Evolutionary conservation across 2,797 vertebrate genomes (phyloP), one percentile per base, ranked within the genome.

Genomic region (Smutsia gigantea): DNA sequence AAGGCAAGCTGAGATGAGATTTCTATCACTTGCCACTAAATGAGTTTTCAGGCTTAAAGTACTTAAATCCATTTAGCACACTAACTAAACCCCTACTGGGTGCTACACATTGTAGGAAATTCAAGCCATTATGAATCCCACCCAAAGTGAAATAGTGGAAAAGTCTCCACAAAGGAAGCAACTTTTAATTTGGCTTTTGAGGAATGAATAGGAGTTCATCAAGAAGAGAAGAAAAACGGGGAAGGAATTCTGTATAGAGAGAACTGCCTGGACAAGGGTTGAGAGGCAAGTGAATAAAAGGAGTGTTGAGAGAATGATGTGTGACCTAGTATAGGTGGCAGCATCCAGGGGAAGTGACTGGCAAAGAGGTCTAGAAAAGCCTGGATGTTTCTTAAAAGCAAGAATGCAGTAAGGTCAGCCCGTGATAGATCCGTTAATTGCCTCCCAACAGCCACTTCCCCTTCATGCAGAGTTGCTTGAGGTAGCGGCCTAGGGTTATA

Each of bases 101-200:
- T 77, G 61, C 72, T 92, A 53, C 66, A 46, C 34, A 61, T 31
- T n/a, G 11, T 55, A 46, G 42, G 37, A 69, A 77, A 82, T 75
- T 86, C 39, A 42, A 46, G 39, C 29, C 27, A 1, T 23, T 83
- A 59, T 31, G 68, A 93, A 87, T 61, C 49, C 19, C 57, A 49
- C 25, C 42, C 42, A 31, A 6, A 42, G 31, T 51, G 15, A 78
- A 82, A 86, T 0, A 61, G 15, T 53, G 4, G 31, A 63, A 93
- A 87, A 63, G 7, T 0, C 42, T 63, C 39, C 51, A 42, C 55
- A 77, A 82, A 71, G 78, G 57, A 57, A 11, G 27, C 29, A 37
- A 29, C 6, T 83, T 95, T 84, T 53, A 84, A 79, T 37, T 49
- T 92, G 59, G 49, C n/a, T 34, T 87, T 85, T 83, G 85, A 74